Evolutionary conservation across 2,113 vertebrate species (phyloP).

Genomic region (Herpailurus yagouaroundi): DNA sequence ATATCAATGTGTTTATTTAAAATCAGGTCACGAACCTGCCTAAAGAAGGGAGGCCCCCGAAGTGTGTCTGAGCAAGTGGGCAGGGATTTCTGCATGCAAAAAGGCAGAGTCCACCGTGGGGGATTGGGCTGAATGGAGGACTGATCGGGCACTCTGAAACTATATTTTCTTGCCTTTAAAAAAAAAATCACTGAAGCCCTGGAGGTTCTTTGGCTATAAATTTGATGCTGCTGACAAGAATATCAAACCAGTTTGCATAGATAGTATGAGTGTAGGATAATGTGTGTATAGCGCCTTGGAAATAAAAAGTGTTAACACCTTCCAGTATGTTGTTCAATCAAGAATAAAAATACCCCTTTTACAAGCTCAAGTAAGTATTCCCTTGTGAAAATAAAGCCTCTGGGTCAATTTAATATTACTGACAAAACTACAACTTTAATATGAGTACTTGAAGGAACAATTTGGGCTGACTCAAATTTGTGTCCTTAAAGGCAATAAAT

Average conservation of each 20-base stretch:
- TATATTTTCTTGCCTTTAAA: neutral
- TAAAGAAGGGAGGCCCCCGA: neutral
- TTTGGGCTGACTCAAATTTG: constrained; percentile 61
- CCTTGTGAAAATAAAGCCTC: neutral
- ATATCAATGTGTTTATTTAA: neutral
- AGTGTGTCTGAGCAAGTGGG: neutral
- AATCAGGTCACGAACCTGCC: neutral
- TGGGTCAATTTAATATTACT: constrained; percentile 37
- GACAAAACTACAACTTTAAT: constrained; percentile 24
- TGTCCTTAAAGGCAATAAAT: constrained; percentile 67
- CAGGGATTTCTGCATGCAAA: neutral
- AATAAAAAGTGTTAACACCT: constrained; percentile 21
- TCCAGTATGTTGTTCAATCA: neutral
- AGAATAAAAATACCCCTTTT: constrained; percentile 44
- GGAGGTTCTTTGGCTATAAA: neutral
- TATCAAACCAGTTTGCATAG: neutral
- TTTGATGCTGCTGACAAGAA: neutral
- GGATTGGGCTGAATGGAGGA: neutral
- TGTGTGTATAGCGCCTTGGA: neutral
- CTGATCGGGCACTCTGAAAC: neutral
- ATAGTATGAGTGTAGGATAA: neutral
- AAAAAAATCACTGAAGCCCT: constrained; percentile 14
- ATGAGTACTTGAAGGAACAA: constrained; percentile 39
- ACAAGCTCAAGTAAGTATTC: constrained; percentile 31
- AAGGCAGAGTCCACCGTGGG: neutral